These are phyloP conservation scores for Prostheceraeus crozeri DNA, from an alignment of 2,888 invertebrate species.

Conservation along the genomic window DNA sequence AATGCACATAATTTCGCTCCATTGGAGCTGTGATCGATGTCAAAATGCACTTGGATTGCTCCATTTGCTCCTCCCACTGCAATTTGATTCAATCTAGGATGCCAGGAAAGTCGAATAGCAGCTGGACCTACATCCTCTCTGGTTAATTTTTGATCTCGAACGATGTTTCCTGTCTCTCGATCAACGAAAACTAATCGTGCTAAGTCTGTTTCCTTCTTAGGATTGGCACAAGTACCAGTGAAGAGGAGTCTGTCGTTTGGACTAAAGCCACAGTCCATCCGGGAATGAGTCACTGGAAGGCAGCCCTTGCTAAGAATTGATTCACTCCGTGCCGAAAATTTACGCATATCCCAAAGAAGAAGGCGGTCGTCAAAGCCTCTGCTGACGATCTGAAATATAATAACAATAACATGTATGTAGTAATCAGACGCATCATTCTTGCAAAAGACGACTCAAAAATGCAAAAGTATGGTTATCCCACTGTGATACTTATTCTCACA, in stretches of 20 bases:
- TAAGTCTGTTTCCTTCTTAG: slow-evolving; percentile 46
- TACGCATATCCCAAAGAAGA: slow-evolving; percentile 86
- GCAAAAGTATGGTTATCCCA: too few species aligned
- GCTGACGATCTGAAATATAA: too few species aligned
- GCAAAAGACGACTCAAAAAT: too few species aligned
- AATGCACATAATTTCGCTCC: slow-evolving; percentile 45
- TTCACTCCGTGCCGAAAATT: slow-evolving; percentile 71
- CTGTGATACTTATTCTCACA: too few species aligned
- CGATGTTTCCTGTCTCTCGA: slow-evolving; percentile 61
- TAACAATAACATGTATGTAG: too few species aligned
- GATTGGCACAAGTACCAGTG: slow-evolving; percentile 73
- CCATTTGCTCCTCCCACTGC: slow-evolving; percentile 87
- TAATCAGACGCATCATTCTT: too few species aligned
- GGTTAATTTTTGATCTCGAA: background rate
- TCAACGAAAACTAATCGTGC: slow-evolving; percentile 77
- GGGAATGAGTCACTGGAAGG: background rate
- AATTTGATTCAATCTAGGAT: slow-evolving; percentile 92
- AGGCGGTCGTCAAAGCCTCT: slow-evolving; percentile 70
- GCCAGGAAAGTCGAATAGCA: slow-evolving; percentile 83
- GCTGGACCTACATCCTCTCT: slow-evolving; percentile 41
- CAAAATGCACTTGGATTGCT: slow-evolving; percentile 78
- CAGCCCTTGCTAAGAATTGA: slow-evolving; percentile 62
- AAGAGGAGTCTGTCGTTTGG: slow-evolving; percentile 81
- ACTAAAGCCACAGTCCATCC: slow-evolving; percentile 68
- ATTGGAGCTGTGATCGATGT: slow-evolving; percentile 70